These are phyloP conservation scores for Drosophila quinaria DNA, from an alignment of 2,888 invertebrate species.

Conservation along the genomic window DNA sequence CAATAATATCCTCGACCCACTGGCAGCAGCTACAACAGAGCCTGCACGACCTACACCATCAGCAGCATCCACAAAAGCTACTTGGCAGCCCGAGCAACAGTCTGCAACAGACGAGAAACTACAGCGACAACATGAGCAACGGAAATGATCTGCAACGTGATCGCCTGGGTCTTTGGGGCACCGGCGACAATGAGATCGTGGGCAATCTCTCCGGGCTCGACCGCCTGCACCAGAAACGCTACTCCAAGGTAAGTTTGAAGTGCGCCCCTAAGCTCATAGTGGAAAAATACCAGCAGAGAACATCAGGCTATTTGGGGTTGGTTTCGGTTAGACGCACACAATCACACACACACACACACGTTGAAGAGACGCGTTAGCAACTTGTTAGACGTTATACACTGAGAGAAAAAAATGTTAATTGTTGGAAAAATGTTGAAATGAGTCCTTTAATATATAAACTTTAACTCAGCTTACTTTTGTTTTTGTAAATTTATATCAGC, in stretches of 20 bases:
- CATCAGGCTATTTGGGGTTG: constrained; percentile 51
- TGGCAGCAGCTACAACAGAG: constrained; percentile 64
- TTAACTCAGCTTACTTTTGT: neutral
- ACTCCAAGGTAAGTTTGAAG: constrained; percentile 83
- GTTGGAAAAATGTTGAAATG: neutral
- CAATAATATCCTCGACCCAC: constrained; percentile 60
- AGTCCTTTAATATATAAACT: neutral
- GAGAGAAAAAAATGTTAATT: neutral
- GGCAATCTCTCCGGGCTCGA: constrained; percentile 82
- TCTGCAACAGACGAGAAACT: constrained; percentile 59
- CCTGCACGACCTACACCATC: constrained; percentile 55
- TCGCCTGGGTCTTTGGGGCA: constrained; percentile 83
- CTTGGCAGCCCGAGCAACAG: constrained; percentile 28
- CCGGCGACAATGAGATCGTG: constrained; percentile 81
- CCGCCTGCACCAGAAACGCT: constrained; percentile 81
- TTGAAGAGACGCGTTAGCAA: constrained; percentile 33
- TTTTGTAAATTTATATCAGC: neutral
- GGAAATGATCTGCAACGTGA: constrained; percentile 70
- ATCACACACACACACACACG: constrained; percentile 12
- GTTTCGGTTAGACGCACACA: constrained; percentile 29
- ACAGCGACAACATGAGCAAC: constrained; percentile 36
- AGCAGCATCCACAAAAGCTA: constrained; percentile 33
- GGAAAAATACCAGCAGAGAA: constrained; percentile 71
- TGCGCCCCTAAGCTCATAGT: constrained; percentile 27
- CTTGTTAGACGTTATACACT: constrained; percentile 51